Percentiles rank a stretch among this genome's conserved stretches.
Conservation (phyloP, 2,797 vertebrate species). For the Phoebastria nigripes region DNA sequence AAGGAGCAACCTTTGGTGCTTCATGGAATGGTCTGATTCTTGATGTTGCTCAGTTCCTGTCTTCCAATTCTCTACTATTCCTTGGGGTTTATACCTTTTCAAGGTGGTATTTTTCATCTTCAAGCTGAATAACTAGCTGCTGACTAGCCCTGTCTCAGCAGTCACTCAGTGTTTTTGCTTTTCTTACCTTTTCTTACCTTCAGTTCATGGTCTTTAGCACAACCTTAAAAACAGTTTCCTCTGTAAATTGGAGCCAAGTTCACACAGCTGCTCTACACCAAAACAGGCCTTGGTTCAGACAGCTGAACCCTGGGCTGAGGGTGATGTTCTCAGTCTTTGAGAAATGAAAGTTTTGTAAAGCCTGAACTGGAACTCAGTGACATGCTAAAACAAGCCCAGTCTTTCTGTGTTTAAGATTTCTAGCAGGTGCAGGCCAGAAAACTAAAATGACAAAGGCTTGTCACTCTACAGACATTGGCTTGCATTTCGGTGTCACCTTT, state of each 20-base stretch:
- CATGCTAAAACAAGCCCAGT: background rate
- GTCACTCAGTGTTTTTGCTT: background rate
- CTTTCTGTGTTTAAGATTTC: background rate
- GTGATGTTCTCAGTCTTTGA: background rate
- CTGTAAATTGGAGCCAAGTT: background rate
- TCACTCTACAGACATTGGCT: background rate
- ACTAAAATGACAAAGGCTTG: background rate
- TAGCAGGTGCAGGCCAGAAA: background rate
- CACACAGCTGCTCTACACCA: background rate
- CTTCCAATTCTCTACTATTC: background rate
- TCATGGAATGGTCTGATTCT: background rate
- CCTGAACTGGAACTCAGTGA: background rate
- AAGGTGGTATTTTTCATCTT: background rate
- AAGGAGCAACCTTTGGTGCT: background rate
- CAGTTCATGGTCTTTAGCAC: background rate
- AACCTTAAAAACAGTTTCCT: background rate
- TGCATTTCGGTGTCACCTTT: background rate
- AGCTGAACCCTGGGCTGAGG: background rate
- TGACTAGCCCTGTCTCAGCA: background rate
- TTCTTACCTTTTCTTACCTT: background rate
- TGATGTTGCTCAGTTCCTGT: background rate
- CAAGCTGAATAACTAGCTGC: background rate
- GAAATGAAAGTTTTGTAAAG: background rate
- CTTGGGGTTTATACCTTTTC: background rate
- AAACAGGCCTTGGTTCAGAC: background rate